These are phyloP conservation scores for Chrosomus eos DNA, from an alignment of 2,797 vertebrate genomes.

Conservation along the genomic window DNA sequence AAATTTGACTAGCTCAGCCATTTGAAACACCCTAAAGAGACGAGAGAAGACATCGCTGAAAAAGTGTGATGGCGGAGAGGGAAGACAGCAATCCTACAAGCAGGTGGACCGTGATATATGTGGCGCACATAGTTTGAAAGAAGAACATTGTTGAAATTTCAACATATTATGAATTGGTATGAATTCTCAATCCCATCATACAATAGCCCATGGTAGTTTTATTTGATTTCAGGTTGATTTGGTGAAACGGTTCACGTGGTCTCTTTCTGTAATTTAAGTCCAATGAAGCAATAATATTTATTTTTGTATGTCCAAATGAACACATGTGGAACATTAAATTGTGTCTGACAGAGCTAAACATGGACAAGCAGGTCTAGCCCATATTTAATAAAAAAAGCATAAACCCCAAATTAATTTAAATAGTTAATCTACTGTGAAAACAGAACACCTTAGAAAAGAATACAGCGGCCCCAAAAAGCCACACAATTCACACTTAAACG, in stretches of 20 bases:
- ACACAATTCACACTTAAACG: background rate
- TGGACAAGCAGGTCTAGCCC: background rate
- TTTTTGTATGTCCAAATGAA: background rate
- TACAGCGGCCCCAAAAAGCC: background rate
- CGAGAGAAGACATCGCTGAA: conserved; percentile 35
- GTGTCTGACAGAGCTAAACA: background rate
- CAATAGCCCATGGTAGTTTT: background rate
- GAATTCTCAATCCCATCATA: background rate
- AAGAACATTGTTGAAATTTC: conserved; percentile 14
- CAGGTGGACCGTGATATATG: conserved; percentile 22
- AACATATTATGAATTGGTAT: background rate
- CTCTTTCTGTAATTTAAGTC: background rate
- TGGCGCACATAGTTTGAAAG: background rate
- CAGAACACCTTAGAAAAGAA: background rate
- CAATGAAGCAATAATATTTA: background rate
- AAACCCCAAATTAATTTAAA: too few relatives aligned
- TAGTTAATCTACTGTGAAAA: background rate
- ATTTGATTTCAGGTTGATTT: background rate
- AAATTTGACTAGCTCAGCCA: conserved; percentile 76
- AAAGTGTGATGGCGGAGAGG: conserved; percentile 50
- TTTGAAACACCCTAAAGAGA: conserved; percentile 67
- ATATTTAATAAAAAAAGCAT: background rate
- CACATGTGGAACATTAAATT: background rate
- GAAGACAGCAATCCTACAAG: conserved; percentile 36
- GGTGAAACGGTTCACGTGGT: background rate